phyloP scores from a whole-genome alignment of 1,140 invertebrate genomes.

The Schlechtendalia chinensis region DNA sequence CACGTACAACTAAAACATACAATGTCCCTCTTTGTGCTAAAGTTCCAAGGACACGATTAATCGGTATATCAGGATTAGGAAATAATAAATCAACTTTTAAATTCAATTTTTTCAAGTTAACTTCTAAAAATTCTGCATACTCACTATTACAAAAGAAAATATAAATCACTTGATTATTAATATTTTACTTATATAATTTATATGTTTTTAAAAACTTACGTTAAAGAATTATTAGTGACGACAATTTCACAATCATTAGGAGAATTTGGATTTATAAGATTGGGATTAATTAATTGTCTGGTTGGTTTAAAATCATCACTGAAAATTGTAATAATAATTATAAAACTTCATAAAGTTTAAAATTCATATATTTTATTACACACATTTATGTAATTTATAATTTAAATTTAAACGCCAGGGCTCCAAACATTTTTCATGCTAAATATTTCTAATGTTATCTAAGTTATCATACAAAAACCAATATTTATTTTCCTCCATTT shows the following conservation, averaged over 20 bases:
- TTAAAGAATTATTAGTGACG: constrained; percentile 73
- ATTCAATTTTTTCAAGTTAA: constrained; percentile 74
- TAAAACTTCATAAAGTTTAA: too few relatives aligned
- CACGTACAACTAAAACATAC: constrained; percentile 84
- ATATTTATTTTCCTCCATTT: too few relatives aligned
- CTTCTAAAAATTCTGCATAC: constrained; percentile 87
- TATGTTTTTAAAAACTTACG: constrained; percentile 62
- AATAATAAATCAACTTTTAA: constrained; percentile 83
- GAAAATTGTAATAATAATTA: background rate
- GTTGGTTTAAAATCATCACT: constrained; percentile 41
- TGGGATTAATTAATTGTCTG: constrained; percentile 56
- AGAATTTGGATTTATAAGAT: constrained; percentile 58
- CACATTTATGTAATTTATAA: too few relatives aligned
- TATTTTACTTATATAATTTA: background rate
- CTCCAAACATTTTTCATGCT: too few relatives aligned
- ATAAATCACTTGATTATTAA: background rate
- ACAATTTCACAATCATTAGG: constrained; percentile 85
- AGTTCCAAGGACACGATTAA: constrained; percentile 81
- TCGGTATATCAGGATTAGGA: constrained; percentile 82
- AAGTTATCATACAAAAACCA: too few relatives aligned
- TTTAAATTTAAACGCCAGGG: too few relatives aligned
- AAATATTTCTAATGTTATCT: too few relatives aligned
- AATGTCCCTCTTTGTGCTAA: constrained; percentile 79
- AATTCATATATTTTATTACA: too few relatives aligned
- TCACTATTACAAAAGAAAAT: constrained; percentile 61